Percentiles rank a stretch among this genome's conserved stretches.
These are phyloP conservation scores for Rhogogaster chlorosoma DNA, from an alignment of 2,888 invertebrate species.

Conservation along the genomic window DNA sequence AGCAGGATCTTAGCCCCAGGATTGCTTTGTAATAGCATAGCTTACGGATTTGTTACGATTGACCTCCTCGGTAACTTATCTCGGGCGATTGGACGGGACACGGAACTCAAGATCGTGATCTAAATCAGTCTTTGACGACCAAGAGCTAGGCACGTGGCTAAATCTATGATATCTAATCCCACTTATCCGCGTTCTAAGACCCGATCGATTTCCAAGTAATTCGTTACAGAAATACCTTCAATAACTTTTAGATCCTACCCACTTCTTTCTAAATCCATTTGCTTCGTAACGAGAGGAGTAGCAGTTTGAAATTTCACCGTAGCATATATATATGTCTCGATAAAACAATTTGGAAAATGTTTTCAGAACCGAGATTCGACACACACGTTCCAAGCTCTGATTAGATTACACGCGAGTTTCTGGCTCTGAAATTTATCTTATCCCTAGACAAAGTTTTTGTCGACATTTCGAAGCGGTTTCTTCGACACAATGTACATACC, in stretches of 20 bases:
- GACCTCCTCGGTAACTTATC: slow-evolving; percentile 20
- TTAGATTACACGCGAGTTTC: not conserved
- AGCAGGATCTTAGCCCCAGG: not conserved
- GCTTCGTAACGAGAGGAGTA: not conserved
- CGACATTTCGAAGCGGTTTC: not conserved
- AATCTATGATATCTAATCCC: not conserved
- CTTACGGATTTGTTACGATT: slow-evolving; percentile 41
- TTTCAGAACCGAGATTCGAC: not conserved
- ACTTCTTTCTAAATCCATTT: not conserved
- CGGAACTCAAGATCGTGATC: slow-evolving; percentile 16
- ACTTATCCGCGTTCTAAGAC: not conserved
- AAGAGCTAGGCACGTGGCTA: not conserved
- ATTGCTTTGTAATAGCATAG: slow-evolving; percentile 17
- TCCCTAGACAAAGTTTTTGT: not conserved
- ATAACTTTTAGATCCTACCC: not conserved
- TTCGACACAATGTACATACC: slow-evolving; percentile 8
- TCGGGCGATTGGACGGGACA: not conserved
- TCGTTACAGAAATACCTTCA: not conserved
- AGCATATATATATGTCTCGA: not conserved
- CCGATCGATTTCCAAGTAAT: not conserved
- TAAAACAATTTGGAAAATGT: not conserved
- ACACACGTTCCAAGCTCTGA: not conserved
- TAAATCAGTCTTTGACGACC: not conserved
- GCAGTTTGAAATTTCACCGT: not conserved
- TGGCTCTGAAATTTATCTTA: not conserved